A percentile compares a stretch with the other conserved stretches of the same genome.
phyloP scores from a whole-genome alignment of 2,113 vertebrate species.

The Scolopax mira region DNA sequence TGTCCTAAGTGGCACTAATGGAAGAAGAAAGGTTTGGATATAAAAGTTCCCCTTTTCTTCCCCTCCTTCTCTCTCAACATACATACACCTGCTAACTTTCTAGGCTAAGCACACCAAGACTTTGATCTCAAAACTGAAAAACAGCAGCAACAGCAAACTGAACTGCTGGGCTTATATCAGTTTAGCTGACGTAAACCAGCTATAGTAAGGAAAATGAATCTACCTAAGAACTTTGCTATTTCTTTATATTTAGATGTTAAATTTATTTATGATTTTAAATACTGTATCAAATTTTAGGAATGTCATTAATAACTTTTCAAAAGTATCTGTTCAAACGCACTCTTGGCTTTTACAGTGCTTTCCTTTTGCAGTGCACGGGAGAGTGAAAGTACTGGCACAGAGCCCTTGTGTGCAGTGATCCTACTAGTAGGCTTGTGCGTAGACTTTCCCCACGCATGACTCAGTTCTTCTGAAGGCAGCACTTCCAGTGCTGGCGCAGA shows the following conservation, averaged over 20 bases:
- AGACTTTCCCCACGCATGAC: not conserved
- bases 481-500: not conserved
- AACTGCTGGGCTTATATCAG: not conserved
- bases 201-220: not conserved
- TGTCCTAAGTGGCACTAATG: not conserved
- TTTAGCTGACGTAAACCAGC: not conserved
- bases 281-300: not conserved
- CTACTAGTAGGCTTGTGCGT: rapidly evolving
- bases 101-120: not conserved
- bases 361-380: not conserved
- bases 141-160: not conserved
- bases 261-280: not conserved
- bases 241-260: not conserved
- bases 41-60: not conserved
- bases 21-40: not conserved
- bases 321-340: not conserved
- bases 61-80: not conserved
- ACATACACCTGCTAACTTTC: not conserved
- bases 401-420: not conserved
- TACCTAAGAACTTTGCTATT: not conserved
- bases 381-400: not conserved
- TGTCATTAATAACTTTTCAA: not conserved
- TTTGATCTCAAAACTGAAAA: not conserved
- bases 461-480: not conserved
- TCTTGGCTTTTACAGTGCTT: not conserved